These are phyloP conservation scores for Diogma glabrata DNA, from an alignment of 2,888 invertebrate genomes.

Conservation along the genomic window DNA sequence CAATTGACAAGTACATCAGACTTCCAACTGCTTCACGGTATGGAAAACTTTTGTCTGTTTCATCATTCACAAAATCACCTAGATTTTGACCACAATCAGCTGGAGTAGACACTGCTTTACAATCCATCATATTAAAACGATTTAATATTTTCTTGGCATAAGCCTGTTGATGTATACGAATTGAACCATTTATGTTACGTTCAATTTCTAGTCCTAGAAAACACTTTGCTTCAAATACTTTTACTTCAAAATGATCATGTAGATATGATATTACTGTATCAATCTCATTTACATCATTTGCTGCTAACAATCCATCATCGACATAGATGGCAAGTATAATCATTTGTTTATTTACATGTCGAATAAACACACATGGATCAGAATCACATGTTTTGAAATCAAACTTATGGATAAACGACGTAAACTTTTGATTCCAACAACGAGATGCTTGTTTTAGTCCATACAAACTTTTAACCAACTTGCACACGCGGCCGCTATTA, in stretches of 20 bases:
- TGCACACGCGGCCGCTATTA: too few relatives aligned
- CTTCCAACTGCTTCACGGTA: too few relatives aligned
- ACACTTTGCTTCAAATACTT: not conserved
- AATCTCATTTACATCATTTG: not conserved
- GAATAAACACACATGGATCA: constrained; percentile 1
- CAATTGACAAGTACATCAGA: constrained; percentile 9
- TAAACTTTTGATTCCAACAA: not conserved
- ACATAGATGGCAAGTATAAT: not conserved
- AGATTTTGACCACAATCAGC: too few relatives aligned
- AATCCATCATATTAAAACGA: not conserved
- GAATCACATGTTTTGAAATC: not conserved
- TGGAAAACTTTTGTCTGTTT: not conserved
- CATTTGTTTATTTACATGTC: not conserved
- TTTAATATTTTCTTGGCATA: not conserved
- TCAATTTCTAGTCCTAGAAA: not conserved
- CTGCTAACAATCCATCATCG: not conserved
- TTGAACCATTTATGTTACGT: not conserved
- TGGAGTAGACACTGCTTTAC: not conserved
- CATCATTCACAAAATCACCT: not conserved
- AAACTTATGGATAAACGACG: too few relatives aligned
- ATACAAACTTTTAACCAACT: too few relatives aligned
- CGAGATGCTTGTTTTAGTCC: too few relatives aligned
- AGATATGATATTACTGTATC: not conserved
- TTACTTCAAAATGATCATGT: not conserved
- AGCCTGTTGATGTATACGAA: not conserved